Evolutionary conservation across 2,113 vertebrate genomes (phyloP).

Genomic region (Corythaixoides concolor): DNA sequence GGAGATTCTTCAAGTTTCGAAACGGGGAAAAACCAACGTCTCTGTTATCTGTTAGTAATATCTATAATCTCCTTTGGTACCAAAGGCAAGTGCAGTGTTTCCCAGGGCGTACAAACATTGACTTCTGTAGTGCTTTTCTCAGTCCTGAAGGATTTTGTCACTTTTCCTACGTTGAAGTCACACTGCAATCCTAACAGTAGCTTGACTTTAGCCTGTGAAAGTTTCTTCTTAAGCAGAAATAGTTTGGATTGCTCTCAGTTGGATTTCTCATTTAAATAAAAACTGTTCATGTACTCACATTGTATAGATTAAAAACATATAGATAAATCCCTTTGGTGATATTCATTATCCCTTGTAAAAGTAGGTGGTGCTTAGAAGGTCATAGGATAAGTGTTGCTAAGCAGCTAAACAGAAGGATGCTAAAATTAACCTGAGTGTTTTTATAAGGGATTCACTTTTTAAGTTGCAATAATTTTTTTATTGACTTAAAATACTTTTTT

Average conservation of each 20-base stretch:
- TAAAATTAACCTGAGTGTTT: constrained; percentile 83
- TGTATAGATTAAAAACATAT: constrained; percentile 57
- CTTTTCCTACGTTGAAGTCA: neutral
- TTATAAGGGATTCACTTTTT: constrained; percentile 70
- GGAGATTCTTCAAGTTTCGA: neutral
- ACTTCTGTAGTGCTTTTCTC: neutral
- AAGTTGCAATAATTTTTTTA: constrained; percentile 17
- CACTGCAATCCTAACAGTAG: neutral
- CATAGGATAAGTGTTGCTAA: constrained; percentile 87
- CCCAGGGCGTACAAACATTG: neutral
- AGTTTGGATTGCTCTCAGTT: neutral
- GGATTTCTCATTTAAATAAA: neutral
- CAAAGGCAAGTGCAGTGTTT: neutral
- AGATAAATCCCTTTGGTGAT: constrained; percentile 76
- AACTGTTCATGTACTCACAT: neutral
- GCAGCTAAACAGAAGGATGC: constrained; percentile 86
- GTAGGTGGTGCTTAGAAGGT: constrained; percentile 84
- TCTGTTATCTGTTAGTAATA: neutral
- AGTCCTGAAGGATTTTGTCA: constrained; percentile 22
- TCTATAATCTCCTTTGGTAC: neutral
- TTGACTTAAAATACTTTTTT: neutral
- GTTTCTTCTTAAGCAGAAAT: neutral
- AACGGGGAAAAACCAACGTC: neutral
- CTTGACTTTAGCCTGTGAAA: neutral
- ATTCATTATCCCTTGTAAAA: constrained; percentile 82